Conservation (phyloP, 1,140 invertebrate genomes). For the Hypsibius dujardini region DNA sequence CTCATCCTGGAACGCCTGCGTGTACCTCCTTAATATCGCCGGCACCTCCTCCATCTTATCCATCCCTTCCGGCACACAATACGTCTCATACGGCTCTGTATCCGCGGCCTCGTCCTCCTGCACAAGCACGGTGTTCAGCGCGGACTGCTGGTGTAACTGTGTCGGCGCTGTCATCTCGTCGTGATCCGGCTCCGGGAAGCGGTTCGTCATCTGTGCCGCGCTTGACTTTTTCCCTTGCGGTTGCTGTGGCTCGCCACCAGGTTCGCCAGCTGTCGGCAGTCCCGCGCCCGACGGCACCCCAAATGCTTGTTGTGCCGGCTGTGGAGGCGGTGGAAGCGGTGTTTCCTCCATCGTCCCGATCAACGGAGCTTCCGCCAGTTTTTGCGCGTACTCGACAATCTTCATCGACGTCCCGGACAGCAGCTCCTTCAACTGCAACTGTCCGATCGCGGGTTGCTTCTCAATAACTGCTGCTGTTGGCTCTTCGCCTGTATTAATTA, state of each 20-base stretch:
- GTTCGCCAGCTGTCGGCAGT: neutral
- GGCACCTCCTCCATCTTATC: neutral
- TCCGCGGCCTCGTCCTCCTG: neutral
- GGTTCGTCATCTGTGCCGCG: neutral
- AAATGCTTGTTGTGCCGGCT: no score
- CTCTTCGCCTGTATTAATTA: no score
- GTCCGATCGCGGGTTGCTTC: neutral
- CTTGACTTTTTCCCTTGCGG: neutral
- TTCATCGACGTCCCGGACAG: slow-evolving; percentile 5
- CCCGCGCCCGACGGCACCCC: neutral
- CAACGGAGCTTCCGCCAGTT: slow-evolving; percentile 4
- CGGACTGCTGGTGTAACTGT: neutral
- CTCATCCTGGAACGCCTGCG: neutral
- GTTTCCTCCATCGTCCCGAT: neutral
- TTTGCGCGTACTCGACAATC: slow-evolving; percentile 5
- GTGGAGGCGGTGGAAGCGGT: neutral
- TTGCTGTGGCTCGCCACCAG: neutral
- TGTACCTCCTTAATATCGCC: neutral
- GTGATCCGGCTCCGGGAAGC: neutral
- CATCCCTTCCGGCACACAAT: neutral
- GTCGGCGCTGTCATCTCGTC: neutral
- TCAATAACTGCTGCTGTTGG: no score
- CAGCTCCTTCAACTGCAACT: neutral
- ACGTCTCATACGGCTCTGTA: slow-evolving; percentile 4
- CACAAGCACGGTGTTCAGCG: neutral